Base-by-base conservation (phyloP, 1,140 invertebrate species). In the Limonius californicus region DNA sequence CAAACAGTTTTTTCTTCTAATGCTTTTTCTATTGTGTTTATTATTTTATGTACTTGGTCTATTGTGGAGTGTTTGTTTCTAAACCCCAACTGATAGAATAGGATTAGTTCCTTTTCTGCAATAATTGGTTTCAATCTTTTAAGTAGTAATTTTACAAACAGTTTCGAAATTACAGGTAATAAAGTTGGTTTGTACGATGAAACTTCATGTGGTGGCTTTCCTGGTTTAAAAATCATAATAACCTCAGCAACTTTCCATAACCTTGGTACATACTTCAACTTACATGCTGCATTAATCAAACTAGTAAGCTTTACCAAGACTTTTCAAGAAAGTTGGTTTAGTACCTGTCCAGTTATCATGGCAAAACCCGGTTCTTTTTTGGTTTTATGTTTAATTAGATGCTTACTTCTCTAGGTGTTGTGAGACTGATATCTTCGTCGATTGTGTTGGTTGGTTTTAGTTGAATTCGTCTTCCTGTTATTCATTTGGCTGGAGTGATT, bases 241-340 rank as follows among this genome's bases (percentile, higher is more conserved):
- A 76, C 68, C 54, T 71, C 50, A 1, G 74, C 69, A n/a, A 72
- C 62, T 59, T 77, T 78, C 71, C 70, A 78, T 23, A 70, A 64
- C 0, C 16, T 43, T 1, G 69, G 71, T 21, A 69, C 62, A 42
- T 67, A 63, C 9, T 21, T 4, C 4, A 65, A 42, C 54, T 66
- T 59, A 0, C 69, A 11, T 6, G 57, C 55, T 9, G 54, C 60
- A 18, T 70, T 68, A 27, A 55, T 61, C 0, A 68, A n/a, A 14
- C 16, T 32, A 0, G 59, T 61, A 0, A 68, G n/a, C 50, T n/a
- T 14, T 27, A 67, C 43, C 4, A 62, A 43, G 1, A 53, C 65
- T 57, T 71, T 72, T 54, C 39, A 59, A 12, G 35, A n/a, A 12
- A 39, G 35, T 12, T 39, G n/a, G 7, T 39, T 39, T 39, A 39